A percentile compares a stretch with the other conserved stretches of the same genome.
Evolutionary conservation across 2,797 vertebrate genomes (phyloP).

Genomic region (Agapornis canus): DNA sequence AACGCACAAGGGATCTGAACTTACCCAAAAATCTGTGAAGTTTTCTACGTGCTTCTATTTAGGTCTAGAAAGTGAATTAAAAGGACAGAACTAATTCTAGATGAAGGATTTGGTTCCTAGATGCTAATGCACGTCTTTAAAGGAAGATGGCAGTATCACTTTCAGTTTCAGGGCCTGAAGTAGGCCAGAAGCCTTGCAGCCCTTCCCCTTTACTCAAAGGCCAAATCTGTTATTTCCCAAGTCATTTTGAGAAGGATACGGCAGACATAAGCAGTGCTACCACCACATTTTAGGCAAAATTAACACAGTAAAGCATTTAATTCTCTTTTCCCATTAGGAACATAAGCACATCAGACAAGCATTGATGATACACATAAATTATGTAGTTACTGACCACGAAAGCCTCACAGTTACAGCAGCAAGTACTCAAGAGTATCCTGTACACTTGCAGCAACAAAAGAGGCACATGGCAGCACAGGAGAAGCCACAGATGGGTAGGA

Average conservation of each 20-base stretch:
- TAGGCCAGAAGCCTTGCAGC: not conserved
- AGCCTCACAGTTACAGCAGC: not conserved
- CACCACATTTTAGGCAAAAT: not conserved
- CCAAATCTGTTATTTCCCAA: not conserved
- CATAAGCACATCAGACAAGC: not conserved
- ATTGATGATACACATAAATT: not conserved
- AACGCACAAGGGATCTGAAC: not conserved
- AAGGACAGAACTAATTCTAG: not conserved
- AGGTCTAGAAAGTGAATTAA: not conserved
- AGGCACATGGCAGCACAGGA: not conserved
- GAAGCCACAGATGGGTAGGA: not conserved
- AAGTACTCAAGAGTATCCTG: not conserved
- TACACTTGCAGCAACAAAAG: not conserved
- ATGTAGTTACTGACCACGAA: fast-evolving
- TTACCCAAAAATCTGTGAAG: not conserved
- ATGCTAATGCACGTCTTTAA: not conserved
- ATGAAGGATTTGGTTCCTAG: not conserved
- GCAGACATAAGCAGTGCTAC: not conserved
- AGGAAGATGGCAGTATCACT: not conserved
- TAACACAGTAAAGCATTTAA: not conserved
- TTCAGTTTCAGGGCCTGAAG: not conserved
- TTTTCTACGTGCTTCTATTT: not conserved
- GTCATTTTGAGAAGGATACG: fast-evolving
- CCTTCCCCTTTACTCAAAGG: not conserved
- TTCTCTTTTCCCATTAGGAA: not conserved